These are phyloP conservation scores for Idris sp. DNA, from an alignment of 1,140 invertebrate genomes.

Conservation along the genomic window DNA sequence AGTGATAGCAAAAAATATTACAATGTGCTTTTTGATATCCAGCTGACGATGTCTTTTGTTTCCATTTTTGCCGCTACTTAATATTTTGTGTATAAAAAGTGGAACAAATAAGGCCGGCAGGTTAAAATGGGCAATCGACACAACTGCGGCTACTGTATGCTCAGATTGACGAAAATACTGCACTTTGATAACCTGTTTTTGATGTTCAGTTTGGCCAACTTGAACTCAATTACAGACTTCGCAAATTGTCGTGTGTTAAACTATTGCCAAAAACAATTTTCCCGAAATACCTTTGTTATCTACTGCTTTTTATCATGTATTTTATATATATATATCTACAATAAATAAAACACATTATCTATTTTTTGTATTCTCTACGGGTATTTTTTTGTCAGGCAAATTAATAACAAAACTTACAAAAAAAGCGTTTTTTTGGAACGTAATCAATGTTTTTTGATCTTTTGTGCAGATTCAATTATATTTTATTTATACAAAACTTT, in stretches of 20 bases:
- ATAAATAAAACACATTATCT: too few species aligned
- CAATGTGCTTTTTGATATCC: slow-evolving; percentile 28
- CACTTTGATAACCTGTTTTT: slow-evolving; percentile 27
- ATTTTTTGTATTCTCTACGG: too few species aligned
- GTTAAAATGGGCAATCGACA: slow-evolving; percentile 24
- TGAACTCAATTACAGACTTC: slow-evolving; percentile 22
- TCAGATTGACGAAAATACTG: slow-evolving; percentile 46
- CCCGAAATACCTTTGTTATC: too few species aligned
- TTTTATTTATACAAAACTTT: too few species aligned
- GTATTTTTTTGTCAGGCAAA: too few species aligned
- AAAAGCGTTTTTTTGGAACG: too few species aligned
- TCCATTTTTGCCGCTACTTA: slow-evolving; percentile 29
- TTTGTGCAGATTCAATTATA: too few species aligned
- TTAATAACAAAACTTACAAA: too few species aligned
- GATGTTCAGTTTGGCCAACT: slow-evolving; percentile 32
- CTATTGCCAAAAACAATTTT: slow-evolving; percentile 26
- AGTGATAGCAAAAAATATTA: slow-evolving; percentile 24
- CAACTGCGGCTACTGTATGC: slow-evolving; percentile 11
- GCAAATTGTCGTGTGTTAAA: slow-evolving; percentile 15
- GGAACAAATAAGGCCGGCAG: slow-evolving; percentile 11
- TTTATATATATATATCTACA: too few species aligned
- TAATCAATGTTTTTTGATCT: too few species aligned
- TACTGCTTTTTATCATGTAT: too few species aligned
- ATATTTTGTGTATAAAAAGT: slow-evolving; percentile 33
- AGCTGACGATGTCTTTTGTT: slow-evolving; percentile 37